phyloP scores from a whole-genome alignment of 2,797 vertebrate genomes.

The Siniperca scherzeri region DNA sequence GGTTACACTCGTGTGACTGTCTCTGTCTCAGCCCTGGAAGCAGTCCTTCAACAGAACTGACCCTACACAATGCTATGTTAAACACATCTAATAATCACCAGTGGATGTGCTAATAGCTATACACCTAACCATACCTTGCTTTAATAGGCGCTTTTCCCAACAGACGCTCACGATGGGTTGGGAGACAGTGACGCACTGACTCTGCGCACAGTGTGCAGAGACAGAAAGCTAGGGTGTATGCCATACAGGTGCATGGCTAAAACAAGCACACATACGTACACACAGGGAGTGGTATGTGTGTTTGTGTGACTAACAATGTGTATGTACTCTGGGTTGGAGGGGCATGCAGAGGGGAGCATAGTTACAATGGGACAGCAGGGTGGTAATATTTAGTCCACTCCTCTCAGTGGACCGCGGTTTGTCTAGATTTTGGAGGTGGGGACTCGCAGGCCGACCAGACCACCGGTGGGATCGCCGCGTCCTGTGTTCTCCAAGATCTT shows the following conservation, averaged over 20 bases:
- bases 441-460: constrained; percentile 95
- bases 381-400: constrained; percentile 73
- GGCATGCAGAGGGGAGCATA: constrained; percentile 81
- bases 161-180: constrained; percentile 69
- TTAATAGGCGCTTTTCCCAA: constrained; percentile 67
- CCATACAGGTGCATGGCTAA: constrained; percentile 76
- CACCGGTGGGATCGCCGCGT: constrained; percentile 96
- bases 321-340: constrained; percentile 76
- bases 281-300: constrained; percentile 77
- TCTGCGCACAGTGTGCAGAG: constrained; percentile 70
- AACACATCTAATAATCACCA: constrained; percentile 72
- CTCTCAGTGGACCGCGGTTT: constrained; percentile 57
- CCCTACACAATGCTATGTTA: constrained; percentile 68
- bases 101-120: constrained; percentile 69
- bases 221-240: constrained; percentile 78
- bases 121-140: constrained; percentile 71
- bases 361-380: constrained; percentile 79
- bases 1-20: constrained; percentile 65
- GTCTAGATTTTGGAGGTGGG: constrained; percentile 95
- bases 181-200: constrained; percentile 71
- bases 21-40: constrained; percentile 49
- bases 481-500: constrained; percentile 98
- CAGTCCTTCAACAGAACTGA: constrained; percentile 50
- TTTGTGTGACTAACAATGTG: constrained; percentile 78
- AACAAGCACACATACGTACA: constrained; percentile 82